Evolutionary conservation across 2,113 vertebrate genomes (phyloP).

Genomic region (Acrocephalus kingi): DNA sequence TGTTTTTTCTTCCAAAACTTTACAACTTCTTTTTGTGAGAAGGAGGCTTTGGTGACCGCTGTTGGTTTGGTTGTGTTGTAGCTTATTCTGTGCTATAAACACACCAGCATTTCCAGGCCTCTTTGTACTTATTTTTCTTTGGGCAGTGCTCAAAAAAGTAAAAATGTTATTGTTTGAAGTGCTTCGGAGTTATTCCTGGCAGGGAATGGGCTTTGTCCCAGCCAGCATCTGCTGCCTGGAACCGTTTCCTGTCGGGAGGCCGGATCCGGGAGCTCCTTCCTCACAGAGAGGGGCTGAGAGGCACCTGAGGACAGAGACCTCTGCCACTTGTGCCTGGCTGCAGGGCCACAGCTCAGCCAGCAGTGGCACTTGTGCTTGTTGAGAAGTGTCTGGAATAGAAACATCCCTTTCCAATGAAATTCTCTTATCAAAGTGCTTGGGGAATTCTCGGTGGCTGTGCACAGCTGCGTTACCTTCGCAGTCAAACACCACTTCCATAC

Average conservation of each 20-base stretch:
- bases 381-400: not conserved
- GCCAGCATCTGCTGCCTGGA: not conserved
- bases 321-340: not conserved
- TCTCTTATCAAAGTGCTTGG: not conserved
- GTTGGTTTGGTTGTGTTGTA: not conserved
- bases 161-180: slow-evolving; percentile 40
- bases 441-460: not conserved
- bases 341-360: not conserved
- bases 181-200: slow-evolving; percentile 22
- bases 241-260: not conserved
- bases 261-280: not conserved
- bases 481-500: not conserved
- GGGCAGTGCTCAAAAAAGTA: not conserved
- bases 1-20: not conserved
- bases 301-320: not conserved
- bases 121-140: slow-evolving; percentile 13
- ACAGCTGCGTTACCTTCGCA: not conserved
- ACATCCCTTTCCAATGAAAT: not conserved
- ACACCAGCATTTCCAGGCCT: not conserved
- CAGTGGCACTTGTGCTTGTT: not conserved
- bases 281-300: not conserved
- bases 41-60: not conserved
- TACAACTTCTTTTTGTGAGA: not conserved
- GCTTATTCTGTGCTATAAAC: not conserved
- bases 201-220: not conserved